Evolutionary conservation across 2,113 vertebrate species (phyloP).

Genomic region (Perca fluviatilis): DNA sequence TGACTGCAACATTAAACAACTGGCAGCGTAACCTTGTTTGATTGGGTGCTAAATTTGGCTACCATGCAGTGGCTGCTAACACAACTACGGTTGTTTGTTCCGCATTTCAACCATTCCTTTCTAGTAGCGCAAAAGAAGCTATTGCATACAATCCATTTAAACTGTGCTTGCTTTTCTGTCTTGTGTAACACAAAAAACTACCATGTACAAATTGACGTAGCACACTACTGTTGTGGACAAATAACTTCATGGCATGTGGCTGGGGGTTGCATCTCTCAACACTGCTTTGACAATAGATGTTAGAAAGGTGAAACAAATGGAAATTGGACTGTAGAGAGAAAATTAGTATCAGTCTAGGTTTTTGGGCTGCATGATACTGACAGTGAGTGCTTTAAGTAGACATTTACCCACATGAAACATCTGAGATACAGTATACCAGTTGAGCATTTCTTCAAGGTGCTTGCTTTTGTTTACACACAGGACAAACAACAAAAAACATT

Average conservation of each 20-base stretch:
- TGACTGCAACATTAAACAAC: not conserved
- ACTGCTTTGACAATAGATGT: not conserved
- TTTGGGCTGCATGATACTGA: not conserved
- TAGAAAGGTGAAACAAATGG: not conserved
- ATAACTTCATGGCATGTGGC: not conserved
- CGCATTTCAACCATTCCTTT: not conserved
- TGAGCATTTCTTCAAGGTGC: slow-evolving; percentile 67
- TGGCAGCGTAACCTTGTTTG: not conserved
- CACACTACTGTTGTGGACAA: not conserved
- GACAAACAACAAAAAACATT: not conserved
- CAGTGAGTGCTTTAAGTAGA: not conserved
- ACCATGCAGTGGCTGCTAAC: not conserved
- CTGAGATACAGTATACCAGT: slow-evolving; percentile 26
- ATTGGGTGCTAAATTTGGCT: not conserved
- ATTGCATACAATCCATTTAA: not conserved
- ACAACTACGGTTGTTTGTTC: not conserved
- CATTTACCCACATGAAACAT: not conserved
- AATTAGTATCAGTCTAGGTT: not conserved
- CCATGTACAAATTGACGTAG: not conserved
- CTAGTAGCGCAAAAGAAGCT: not conserved
- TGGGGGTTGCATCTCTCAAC: not conserved
- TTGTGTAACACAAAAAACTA: not conserved
- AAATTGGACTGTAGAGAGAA: not conserved
- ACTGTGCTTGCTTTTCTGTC: not conserved
- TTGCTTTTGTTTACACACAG: slow-evolving; percentile 44